A percentile compares a stretch with the other conserved stretches of the same genome.
These are phyloP conservation scores for Apogon talboti DNA, from an alignment of 2,797 vertebrate genomes.

Conservation along the genomic window DNA sequence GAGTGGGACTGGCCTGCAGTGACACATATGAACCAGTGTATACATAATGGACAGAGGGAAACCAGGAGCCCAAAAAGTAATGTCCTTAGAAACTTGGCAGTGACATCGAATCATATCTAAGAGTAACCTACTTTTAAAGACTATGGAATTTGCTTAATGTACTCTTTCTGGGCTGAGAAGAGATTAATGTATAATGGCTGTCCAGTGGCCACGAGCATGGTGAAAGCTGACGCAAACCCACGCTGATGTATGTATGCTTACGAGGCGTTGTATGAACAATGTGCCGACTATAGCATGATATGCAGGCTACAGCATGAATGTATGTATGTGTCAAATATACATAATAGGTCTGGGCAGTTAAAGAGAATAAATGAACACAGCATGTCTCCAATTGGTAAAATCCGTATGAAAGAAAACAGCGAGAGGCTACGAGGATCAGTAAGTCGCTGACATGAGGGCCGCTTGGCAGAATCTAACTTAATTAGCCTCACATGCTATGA, in stretches of 20 bases:
- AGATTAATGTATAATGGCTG: conserved; percentile 36
- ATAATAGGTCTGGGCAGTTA: conserved; percentile 21
- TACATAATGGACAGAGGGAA: background rate
- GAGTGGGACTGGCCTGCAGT: conserved; percentile 2
- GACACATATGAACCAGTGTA: background rate
- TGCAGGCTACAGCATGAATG: conserved; percentile 17
- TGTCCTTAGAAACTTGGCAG: background rate
- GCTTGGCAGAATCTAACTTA: conserved; percentile 32
- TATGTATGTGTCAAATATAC: conserved; percentile 25
- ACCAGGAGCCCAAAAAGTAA: background rate
- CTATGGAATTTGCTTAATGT: conserved; percentile 23
- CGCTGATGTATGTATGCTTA: conserved; percentile 26
- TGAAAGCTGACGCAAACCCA: conserved; percentile 37
- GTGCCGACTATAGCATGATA: conserved; percentile 17
- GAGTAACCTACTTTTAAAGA: background rate
- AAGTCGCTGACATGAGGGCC: conserved; percentile 15
- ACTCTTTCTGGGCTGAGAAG: conserved; percentile 13
- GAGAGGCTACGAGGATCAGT: conserved; percentile 24
- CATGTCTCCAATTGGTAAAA: conserved; percentile 28
- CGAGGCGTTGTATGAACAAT: conserved; percentile 26
- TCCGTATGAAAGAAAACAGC: conserved; percentile 28
- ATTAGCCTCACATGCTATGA: conserved; percentile 44
- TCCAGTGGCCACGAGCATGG: conserved; percentile 23
- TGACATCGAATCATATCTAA: background rate
- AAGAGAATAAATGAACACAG: conserved; percentile 21